These are phyloP conservation scores for Abrostola tripartita DNA, from an alignment of 2,888 invertebrate genomes.

Conservation along the genomic window DNA sequence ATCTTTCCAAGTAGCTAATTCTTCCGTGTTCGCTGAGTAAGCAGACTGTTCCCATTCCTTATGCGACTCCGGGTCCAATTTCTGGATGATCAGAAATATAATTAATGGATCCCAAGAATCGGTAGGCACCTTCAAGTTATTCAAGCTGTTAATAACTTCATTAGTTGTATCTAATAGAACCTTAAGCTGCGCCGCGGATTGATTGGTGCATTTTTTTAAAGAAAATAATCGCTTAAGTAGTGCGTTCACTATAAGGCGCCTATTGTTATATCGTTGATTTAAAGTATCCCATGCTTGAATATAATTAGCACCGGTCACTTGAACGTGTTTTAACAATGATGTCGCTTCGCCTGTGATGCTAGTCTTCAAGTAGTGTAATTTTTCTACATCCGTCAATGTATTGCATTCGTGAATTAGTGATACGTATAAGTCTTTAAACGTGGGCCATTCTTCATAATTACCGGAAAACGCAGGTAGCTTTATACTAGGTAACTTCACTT, in stretches of 20 bases:
- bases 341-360: slow-evolving; percentile 40
- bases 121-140: slow-evolving; percentile 5
- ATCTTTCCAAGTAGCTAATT: slow-evolving; percentile 7
- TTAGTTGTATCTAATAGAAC: slow-evolving; percentile 7
- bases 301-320: slow-evolving; percentile 33
- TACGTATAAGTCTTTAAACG: slow-evolving; percentile 39
- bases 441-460: slow-evolving; percentile 26
- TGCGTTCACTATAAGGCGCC: slow-evolving; percentile 6
- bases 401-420: slow-evolving; percentile 34
- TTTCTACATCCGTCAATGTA: slow-evolving; percentile 36
- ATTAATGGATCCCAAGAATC: slow-evolving; percentile 23
- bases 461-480: slow-evolving; percentile 28
- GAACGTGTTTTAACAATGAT: slow-evolving; percentile 26
- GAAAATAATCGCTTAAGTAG: slow-evolving; percentile 10
- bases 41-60: slow-evolving; percentile 15
- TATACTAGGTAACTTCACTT: slow-evolving; percentile 21
- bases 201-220: slow-evolving; percentile 1
- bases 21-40: not conserved
- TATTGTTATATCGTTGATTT: slow-evolving; percentile 16
- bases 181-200: slow-evolving; percentile 9
- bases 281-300: slow-evolving; percentile 28
- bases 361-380: slow-evolving; percentile 42
- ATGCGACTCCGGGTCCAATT: slow-evolving; percentile 20
- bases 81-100: slow-evolving; percentile 19
- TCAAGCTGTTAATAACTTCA: slow-evolving; percentile 11